Base-by-base conservation (phyloP, 2,797 vertebrate genomes). In the Sebastes kiyomatsui region DNA sequence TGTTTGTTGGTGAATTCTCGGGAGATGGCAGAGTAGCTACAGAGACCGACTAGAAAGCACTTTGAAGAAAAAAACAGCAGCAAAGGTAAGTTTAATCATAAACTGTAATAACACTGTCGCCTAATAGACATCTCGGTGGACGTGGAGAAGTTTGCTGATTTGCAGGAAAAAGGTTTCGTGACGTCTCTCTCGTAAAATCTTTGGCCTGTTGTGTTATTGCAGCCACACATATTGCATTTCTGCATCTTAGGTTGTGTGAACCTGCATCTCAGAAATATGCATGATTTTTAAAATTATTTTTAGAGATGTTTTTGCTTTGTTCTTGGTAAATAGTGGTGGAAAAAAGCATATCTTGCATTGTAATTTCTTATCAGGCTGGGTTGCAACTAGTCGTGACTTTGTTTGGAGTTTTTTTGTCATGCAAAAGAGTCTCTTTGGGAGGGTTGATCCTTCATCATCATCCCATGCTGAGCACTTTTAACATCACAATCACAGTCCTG, bases 401-500 rank as follows among this genome's bases (percentile, higher is more conserved):
- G 80, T 85, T 65, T 18, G 55, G 78, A 75, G 69, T 77, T 81
- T 88, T 88, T 91, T 95, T 95, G 91, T 96, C 81, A 96, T 96
- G 94, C 80, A 91, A 87, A 90, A 61, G 25, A 71, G 67, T 38
- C 33, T 38, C 67, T 80, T 83, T 80, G 87, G 86, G 89, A 91
- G 91, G 88, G 90, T 90, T 90, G 85, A 78, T 88, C 81, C 82
- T 87, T 93, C 93, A 94, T 95, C 93, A 94, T 95, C 90, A 87
- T 85, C 88, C 84, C 94, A 85, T 71, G 92, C 93, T 93, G 94
- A 83, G 93, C 90, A 84, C 86, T 91, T 92, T 95, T 93, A 90
- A 88, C 92, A 93, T 94, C 83, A 95, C 92, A 95, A 96, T 95
- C 83, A 78, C 76, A 56, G 65, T 80, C 79, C 80, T 74, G 84